These are phyloP conservation scores for Oreotrochilus melanogaster DNA, from an alignment of 2,113 vertebrate species.

Conservation along the genomic window DNA sequence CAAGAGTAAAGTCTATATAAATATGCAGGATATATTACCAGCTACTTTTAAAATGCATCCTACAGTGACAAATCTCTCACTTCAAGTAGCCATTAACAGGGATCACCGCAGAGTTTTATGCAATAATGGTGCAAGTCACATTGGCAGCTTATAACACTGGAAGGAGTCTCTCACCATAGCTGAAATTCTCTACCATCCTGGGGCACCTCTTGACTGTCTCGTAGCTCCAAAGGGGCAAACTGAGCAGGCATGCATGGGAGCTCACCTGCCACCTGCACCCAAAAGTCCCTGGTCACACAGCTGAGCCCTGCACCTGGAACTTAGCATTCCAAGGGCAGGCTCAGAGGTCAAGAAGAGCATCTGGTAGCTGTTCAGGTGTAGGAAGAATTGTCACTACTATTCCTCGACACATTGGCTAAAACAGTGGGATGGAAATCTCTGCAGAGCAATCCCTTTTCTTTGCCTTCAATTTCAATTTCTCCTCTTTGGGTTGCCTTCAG, in stretches of 20 bases:
- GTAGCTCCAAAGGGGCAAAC: neutral
- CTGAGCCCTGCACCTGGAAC: neutral
- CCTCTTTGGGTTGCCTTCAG: neutral
- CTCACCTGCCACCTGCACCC: neutral
- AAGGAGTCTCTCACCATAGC: neutral
- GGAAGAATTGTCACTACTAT: neutral
- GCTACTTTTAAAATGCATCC: slow-evolving; percentile 40
- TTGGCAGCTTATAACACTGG: neutral
- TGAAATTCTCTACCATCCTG: neutral
- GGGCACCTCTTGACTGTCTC: neutral
- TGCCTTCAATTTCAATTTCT: neutral
- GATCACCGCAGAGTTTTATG: slow-evolving; percentile 20
- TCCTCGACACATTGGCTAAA: neutral
- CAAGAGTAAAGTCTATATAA: slow-evolving; percentile 50
- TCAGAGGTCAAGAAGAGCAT: rapidly evolving
- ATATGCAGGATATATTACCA: slow-evolving; percentile 30
- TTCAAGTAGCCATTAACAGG: slow-evolving; percentile 21
- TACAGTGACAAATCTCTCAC: slow-evolving; percentile 7
- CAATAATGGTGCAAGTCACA: neutral
- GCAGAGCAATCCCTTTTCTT: neutral
- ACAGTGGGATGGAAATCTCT: neutral
- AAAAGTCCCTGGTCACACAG: neutral
- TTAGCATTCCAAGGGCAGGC: neutral
- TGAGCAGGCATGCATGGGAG: rapidly evolving
- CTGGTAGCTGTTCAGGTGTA: neutral